phyloP scores from a whole-genome alignment of 2,113 vertebrate species.

The Campylomormyrus tamandua region DNA sequence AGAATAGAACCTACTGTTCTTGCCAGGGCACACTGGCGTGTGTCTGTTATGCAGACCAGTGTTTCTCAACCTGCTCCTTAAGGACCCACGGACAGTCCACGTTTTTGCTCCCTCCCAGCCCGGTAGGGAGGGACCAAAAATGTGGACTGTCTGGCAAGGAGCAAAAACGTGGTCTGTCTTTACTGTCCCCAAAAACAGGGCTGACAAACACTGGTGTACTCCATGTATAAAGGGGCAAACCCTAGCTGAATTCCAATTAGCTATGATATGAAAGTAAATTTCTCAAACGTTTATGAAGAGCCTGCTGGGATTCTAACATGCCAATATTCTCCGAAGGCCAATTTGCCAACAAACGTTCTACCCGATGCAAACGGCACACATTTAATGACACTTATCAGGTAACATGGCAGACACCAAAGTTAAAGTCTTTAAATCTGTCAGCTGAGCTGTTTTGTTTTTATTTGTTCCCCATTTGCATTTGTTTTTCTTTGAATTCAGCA shows the following conservation, averaged over 20 bases:
- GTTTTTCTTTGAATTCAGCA: neutral
- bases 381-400: neutral
- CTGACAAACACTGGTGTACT: neutral
- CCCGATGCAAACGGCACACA: neutral
- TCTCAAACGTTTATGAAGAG: neutral
- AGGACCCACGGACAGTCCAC: neutral
- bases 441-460: neutral
- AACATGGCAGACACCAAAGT: neutral
- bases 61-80: neutral
- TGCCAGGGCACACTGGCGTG: neutral
- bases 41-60: neutral
- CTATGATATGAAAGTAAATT: neutral
- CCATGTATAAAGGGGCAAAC: neutral
- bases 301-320: neutral
- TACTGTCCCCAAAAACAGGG: too few relatives aligned
- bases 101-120: neutral
- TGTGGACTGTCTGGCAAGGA: too few relatives aligned
- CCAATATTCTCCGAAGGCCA: neutral
- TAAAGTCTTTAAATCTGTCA: neutral
- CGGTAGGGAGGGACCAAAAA: too few relatives aligned
- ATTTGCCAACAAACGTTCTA: neutral
- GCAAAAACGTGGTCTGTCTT: too few relatives aligned
- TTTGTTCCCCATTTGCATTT: neutral
- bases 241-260: neutral
- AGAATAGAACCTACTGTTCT: neutral